These are phyloP conservation scores for Lagopus leucura DNA, from an alignment of 2,113 vertebrate species.

Conservation along the genomic window DNA sequence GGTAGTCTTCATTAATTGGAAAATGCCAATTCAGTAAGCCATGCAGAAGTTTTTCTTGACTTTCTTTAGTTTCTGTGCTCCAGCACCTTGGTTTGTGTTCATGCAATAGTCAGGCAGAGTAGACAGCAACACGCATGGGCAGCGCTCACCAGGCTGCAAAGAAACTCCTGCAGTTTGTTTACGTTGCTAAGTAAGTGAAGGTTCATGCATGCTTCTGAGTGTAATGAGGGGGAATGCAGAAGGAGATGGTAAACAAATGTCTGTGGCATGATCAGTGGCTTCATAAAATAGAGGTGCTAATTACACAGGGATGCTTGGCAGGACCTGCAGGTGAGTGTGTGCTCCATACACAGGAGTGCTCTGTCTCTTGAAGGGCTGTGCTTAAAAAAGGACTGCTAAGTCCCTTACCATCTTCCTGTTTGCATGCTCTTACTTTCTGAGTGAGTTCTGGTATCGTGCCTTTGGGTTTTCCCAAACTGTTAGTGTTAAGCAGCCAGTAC, in stretches of 20 bases:
- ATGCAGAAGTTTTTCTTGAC: background rate
- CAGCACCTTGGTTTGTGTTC: background rate
- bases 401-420: background rate
- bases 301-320: background rate
- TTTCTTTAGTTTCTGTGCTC: background rate
- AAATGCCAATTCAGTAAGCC: background rate
- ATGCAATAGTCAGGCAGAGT: background rate
- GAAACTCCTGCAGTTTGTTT: background rate
- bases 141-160: background rate
- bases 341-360: background rate
- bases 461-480: background rate
- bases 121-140: background rate
- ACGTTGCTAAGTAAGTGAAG: background rate
- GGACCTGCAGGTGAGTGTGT: background rate
- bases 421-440: rapidly evolving
- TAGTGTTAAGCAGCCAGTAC: background rate
- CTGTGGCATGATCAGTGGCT: background rate
- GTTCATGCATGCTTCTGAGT: rapidly evolving
- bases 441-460: background rate
- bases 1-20: background rate
- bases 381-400: background rate
- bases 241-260: background rate
- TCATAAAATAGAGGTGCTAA: background rate
- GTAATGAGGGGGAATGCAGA: background rate
- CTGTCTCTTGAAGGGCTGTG: rapidly evolving